Evolutionary conservation across 2,797 vertebrate genomes (phyloP), one percentile per base, ranked within the genome.

Genomic region (Prionace glauca): DNA sequence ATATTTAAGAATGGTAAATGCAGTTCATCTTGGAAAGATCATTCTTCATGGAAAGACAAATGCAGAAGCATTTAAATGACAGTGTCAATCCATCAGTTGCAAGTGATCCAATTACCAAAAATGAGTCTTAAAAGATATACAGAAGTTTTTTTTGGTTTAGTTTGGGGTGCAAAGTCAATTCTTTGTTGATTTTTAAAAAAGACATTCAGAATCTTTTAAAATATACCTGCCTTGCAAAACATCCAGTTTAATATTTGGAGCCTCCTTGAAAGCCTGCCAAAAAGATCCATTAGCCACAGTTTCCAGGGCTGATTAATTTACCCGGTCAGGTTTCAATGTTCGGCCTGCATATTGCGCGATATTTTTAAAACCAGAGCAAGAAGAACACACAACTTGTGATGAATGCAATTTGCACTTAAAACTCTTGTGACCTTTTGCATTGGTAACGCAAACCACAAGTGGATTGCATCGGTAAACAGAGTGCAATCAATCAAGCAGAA

Each of bases 241-340:
- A 67, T 92, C 62, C 90, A 92, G 62, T n/a, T 92, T 92, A 92
- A 92, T 92, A 67, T 92, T 67, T 67, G 62, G 36, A 62, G 32
- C n/a, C n/a, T 92, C 20, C n/a, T 92, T 5, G 22, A 67, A 36
- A n/a, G 62, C 62, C 90, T 92, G 62, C n/a, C 67, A 92, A 67
- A 22, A n/a, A 92, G 65, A 10, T n/a, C 8, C 36, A 67, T 92
- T 92, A 67, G 62, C 90, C n/a, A n/a, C 67, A 41, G 24, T 62
- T 67, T n/a, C 65, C 90, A 92, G 65, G 11, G 90, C 32, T 65
- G n/a, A 67, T 67, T 92, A 92, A 92, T 67, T 67, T 32, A 67
- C 7, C n/a, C 65, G 18, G 9, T 9, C 62, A 36, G n/a, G 32
- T 41, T 88, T 60, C 26, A 12, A 29, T 24, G 14, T 56, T 56